Conservation (phyloP, 2,113 vertebrate genomes). For the Hydropotes inermis region DNA sequence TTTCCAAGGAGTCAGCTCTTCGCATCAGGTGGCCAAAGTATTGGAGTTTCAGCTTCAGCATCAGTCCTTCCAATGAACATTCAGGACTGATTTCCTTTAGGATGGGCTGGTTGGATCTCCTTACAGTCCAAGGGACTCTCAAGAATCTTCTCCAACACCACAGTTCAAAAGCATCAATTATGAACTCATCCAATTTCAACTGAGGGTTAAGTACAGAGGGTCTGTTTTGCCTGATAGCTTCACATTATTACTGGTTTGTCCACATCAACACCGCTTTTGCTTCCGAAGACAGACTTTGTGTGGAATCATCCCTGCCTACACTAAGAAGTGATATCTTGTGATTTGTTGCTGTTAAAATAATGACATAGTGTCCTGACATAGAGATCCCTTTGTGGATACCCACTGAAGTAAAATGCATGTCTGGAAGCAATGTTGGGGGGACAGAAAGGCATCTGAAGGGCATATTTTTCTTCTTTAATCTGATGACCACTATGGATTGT, state of each 20-base stretch:
- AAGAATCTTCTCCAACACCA: not conserved
- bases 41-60: not conserved
- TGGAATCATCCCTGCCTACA: not conserved
- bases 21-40: accelerated
- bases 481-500: not conserved
- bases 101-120: not conserved
- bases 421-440: accelerated
- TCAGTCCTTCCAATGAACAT: not conserved
- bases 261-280: not conserved
- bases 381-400: too few species aligned
- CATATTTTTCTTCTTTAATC: not conserved
- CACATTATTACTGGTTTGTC: accelerated
- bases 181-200: not conserved
- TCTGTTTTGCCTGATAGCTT: not conserved
- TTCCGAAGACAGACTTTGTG: not conserved
- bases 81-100: not conserved
- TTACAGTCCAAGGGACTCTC: not conserved
- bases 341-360: not conserved
- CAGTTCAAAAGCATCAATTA: not conserved
- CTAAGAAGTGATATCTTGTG: accelerated
- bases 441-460: too few species aligned
- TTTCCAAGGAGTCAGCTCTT: not conserved
- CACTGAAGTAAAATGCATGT: too few species aligned
- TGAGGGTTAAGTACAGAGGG: not conserved
- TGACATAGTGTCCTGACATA: accelerated